Base-by-base conservation (phyloP, 2,113 vertebrate species). In the Cepphus grylle region DNA sequence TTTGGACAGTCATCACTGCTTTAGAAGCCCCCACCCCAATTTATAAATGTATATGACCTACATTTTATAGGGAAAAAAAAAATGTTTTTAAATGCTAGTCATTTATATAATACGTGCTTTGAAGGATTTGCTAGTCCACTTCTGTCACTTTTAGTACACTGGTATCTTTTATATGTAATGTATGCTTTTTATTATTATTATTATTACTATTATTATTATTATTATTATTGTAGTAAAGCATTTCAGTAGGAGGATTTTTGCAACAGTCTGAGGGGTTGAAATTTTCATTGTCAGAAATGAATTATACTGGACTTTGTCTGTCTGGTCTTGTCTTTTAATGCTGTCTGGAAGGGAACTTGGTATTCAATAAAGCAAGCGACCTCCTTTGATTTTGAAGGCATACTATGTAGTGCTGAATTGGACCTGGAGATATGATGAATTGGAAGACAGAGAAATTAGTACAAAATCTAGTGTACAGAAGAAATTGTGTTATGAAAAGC, bases 161-260 rank as follows among this genome's bases (percentile, higher is more conserved):
- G 98, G 98, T 98, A 98, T 99, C 98, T 98, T 99, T 99, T 98
- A 98, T 99, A 99, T 98, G 98, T 98, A 98, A 99, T 98, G 99
- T 99, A 98, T 98, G 98, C 98, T 99, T 99, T 99, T 99, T 99
- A 98, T 98, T 96, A 96, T 94, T 98, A 98, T 98, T 98, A 98
- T 98, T 67, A 93, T 98, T 70, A 86, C n/a, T n/a, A n/a, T 98
- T 45, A 61, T 98, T 98, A 98, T 98, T 98, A 98, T 98, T 98
- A 98, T 98, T 93, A 94, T 91, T 98, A 99, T 98, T 98, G 98
- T 99, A 99, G 98, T 98, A 98, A 97, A 98, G 98, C 97, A 98
- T 98, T 99, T 99, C 98, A 98, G 98, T 99, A 98, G 98, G 98
- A 98, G 97, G 97, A 98, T 97, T 98, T 98, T 98, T 99, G 98